A percentile compares a stretch with the other conserved stretches of the same genome.
Evolutionary conservation across 2,797 vertebrate species (phyloP).

Genomic region (Carcharodon carcharias): DNA sequence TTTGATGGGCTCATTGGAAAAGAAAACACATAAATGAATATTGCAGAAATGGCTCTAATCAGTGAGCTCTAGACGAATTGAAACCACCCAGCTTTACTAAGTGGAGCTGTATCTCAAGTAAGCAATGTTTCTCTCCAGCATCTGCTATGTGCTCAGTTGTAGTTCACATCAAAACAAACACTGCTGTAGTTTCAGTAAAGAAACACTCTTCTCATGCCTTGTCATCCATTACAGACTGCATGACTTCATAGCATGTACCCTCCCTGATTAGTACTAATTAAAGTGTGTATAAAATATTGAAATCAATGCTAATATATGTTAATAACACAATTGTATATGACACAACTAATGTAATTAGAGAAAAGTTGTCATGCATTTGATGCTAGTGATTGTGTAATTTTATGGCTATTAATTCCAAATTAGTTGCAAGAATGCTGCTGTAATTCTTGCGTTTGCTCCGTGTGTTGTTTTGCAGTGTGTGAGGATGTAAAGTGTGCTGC

Average conservation of each 20-base stretch:
- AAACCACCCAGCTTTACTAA: too few species aligned
- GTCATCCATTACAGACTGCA: not conserved
- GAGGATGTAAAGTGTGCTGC: not conserved
- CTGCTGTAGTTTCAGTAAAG: not conserved
- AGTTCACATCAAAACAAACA: not conserved
- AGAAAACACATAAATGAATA: not conserved
- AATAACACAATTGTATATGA: conserved; percentile 27
- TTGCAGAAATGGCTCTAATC: not conserved
- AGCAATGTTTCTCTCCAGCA: not conserved
- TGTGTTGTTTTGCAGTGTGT: not conserved
- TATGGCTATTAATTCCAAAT: conserved; percentile 34
- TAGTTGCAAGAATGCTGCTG: conserved; percentile 2
- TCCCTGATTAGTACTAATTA: conserved; percentile 28
- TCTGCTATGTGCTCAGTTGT: not conserved
- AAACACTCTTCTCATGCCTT: not conserved
- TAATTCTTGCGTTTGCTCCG: not conserved
- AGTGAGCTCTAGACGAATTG: not conserved
- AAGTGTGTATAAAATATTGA: conserved; percentile 15
- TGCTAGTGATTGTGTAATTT: conserved; percentile 30
- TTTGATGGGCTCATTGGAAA: not conserved
- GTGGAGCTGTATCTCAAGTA: not conserved
- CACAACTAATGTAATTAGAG: conserved; percentile 34
- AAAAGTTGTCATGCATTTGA: conserved; percentile 31
- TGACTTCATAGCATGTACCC: not conserved
- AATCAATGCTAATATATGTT: conserved; percentile 34